Evolutionary conservation across 1,140 invertebrate species (phyloP).

Genomic region (Dysdera silvatica): DNA sequence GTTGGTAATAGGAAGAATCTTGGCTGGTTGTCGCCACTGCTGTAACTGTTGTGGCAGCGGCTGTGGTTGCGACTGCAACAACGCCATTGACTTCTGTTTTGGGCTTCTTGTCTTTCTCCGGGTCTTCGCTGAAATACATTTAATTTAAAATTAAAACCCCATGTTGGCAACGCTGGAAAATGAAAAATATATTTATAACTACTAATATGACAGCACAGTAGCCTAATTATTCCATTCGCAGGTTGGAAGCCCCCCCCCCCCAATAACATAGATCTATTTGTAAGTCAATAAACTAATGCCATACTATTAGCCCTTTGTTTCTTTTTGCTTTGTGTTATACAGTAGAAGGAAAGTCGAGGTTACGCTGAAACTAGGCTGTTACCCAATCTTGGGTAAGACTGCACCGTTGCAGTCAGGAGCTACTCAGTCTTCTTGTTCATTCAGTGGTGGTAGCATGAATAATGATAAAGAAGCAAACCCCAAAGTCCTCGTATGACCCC

Average conservation of each 20-base stretch:
- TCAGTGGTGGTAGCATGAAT: too few relatives aligned
- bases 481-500: too few relatives aligned
- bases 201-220: too few relatives aligned
- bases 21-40: conserved; percentile 1
- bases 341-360: too few relatives aligned
- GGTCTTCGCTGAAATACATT: conserved; percentile 21
- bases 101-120: conserved; percentile 18
- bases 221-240: too few relatives aligned
- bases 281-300: not conserved
- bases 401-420: too few relatives aligned
- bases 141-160: not conserved
- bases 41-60: not conserved
- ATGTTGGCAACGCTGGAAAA: not conserved
- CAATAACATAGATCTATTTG: not conserved
- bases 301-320: too few relatives aligned
- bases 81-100: conserved; percentile 28
- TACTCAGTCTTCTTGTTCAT: too few relatives aligned
- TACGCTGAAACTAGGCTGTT: too few relatives aligned
- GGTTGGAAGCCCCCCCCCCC: not conserved
- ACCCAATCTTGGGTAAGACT: too few relatives aligned
- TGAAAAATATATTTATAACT: not conserved
- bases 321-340: too few relatives aligned
- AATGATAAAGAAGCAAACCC: too few relatives aligned
- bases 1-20: conserved; percentile 22
- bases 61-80: not conserved